Conservation (phyloP, 2,888 invertebrate genomes). For the Endotricha flammealis region DNA sequence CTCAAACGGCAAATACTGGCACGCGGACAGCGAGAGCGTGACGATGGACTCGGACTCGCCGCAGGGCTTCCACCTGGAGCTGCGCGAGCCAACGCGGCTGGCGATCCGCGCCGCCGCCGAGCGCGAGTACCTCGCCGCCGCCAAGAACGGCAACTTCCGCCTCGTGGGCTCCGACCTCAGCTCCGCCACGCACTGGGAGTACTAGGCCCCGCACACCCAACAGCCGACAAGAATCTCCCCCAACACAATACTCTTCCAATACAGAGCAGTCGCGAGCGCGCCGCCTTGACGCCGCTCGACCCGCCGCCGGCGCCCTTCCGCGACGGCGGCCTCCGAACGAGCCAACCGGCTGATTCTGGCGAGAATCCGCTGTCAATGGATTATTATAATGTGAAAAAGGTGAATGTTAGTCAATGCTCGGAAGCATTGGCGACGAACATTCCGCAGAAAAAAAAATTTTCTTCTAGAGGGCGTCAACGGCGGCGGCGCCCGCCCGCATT, state of each 20-base stretch:
- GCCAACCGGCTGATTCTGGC: constrained; percentile 59
- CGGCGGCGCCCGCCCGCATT: constrained; percentile 40
- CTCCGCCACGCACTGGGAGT: constrained; percentile 95
- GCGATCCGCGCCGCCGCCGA: constrained; percentile 88
- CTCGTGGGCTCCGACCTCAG: constrained; percentile 87
- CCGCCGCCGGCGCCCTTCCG: constrained; percentile 45
- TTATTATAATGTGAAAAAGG: constrained; percentile 38
- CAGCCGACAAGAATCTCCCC: constrained; percentile 34
- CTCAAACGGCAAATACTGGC: constrained; percentile 96
- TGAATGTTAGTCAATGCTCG: constrained; percentile 62
- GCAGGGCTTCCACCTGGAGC: constrained; percentile 92
- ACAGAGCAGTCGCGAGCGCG: constrained; percentile 29
- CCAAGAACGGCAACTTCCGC: constrained; percentile 94
- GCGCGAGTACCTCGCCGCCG: constrained; percentile 89
- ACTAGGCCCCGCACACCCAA: constrained; percentile 75
- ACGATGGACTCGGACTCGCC: constrained; percentile 90
- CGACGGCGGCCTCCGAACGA: constrained; percentile 62
- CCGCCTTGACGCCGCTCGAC: constrained; percentile 37
- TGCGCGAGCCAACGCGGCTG: constrained; percentile 94
- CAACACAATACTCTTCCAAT: constrained; percentile 52
- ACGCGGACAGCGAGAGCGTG: constrained; percentile 91
- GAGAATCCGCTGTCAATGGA: constrained; percentile 59
- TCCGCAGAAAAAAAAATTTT: constrained; percentile 44
- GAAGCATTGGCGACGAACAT: constrained; percentile 56
- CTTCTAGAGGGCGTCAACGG: constrained; percentile 34